phyloP scores from a whole-genome alignment of 2,888 invertebrate species.

The Troides oblongomaculatus region DNA sequence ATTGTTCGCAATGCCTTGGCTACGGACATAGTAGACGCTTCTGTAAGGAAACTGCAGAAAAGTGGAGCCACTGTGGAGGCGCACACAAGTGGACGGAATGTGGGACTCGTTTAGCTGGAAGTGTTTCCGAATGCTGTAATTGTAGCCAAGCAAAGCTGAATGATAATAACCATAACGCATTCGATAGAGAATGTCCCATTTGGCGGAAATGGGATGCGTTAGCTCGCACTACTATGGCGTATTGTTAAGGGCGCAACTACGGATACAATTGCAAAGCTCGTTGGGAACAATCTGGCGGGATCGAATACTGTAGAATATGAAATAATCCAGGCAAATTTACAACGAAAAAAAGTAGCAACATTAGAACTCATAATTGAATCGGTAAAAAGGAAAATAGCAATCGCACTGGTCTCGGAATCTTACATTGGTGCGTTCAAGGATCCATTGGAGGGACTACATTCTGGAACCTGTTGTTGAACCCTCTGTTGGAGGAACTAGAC shows the following conservation, averaged over 20 bases:
- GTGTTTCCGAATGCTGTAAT: neutral
- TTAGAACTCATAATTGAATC: neutral
- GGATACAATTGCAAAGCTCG: too few relatives aligned
- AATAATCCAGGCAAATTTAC: neutral
- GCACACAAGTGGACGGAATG: neutral
- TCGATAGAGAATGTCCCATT: neutral
- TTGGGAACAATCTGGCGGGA: too few relatives aligned
- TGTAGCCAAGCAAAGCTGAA: neutral
- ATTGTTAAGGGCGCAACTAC: neutral
- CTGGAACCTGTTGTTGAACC: too few relatives aligned
- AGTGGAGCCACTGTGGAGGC: neutral
- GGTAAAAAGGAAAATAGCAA: neutral
- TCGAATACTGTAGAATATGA: too few relatives aligned
- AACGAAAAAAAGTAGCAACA: neutral
- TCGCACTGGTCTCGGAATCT: constrained; percentile 25
- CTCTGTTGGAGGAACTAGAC: too few relatives aligned
- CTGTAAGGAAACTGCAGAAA: neutral
- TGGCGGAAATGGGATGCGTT: neutral
- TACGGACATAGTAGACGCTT: neutral
- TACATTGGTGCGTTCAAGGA: constrained; percentile 3
- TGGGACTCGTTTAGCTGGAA: too few relatives aligned
- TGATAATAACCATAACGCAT: neutral
- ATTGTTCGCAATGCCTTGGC: neutral
- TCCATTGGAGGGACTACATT: too few relatives aligned
- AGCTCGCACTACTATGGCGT: neutral